Percentiles rank a stretch among this genome's conserved stretches.
phyloP scores from a whole-genome alignment of 1,140 invertebrate species.

The Danaus plexippus region DNA sequence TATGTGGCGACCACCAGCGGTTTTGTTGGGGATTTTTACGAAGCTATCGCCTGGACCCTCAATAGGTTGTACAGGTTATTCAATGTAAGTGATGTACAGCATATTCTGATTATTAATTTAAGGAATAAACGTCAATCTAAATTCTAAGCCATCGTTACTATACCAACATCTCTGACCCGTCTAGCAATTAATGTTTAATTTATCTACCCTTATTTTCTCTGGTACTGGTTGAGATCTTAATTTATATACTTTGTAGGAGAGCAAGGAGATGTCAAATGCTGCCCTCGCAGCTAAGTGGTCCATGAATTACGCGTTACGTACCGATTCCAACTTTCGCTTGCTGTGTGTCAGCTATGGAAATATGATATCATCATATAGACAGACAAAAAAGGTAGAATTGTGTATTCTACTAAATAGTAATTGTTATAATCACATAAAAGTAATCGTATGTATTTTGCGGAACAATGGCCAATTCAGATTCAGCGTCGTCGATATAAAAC shows the following conservation, averaged over 20 bases:
- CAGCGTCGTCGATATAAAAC: too few species aligned
- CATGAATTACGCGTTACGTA: conserved; percentile 63
- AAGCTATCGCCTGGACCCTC: conserved; percentile 28
- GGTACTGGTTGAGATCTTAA: too few species aligned
- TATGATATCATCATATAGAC: conserved; percentile 53
- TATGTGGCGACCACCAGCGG: conserved; percentile 21
- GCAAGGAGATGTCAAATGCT: conserved; percentile 59
- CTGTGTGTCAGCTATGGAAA: conserved; percentile 71
- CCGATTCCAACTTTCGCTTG: conserved; percentile 65
- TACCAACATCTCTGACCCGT: too few species aligned
- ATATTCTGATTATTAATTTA: too few species aligned
- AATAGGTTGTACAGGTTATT: conserved; percentile 34
- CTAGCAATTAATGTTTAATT: too few species aligned
- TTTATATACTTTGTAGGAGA: conserved; percentile 29
- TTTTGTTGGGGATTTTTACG: conserved; percentile 30
- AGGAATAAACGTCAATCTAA: too few species aligned
- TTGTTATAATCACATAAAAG: too few species aligned
- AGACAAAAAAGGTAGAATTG: conserved; percentile 27
- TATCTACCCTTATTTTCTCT: too few species aligned
- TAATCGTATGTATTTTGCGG: too few species aligned
- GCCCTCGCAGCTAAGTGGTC: conserved; percentile 72
- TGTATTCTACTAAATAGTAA: background rate
- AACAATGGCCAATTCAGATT: too few species aligned
- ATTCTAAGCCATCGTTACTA: too few species aligned
- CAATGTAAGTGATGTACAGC: conserved; percentile 20